Percentiles rank a stretch among this genome's conserved stretches.
These are phyloP conservation scores for Mythimna pallens DNA, from an alignment of 2,888 invertebrate genomes.

Conservation along the genomic window DNA sequence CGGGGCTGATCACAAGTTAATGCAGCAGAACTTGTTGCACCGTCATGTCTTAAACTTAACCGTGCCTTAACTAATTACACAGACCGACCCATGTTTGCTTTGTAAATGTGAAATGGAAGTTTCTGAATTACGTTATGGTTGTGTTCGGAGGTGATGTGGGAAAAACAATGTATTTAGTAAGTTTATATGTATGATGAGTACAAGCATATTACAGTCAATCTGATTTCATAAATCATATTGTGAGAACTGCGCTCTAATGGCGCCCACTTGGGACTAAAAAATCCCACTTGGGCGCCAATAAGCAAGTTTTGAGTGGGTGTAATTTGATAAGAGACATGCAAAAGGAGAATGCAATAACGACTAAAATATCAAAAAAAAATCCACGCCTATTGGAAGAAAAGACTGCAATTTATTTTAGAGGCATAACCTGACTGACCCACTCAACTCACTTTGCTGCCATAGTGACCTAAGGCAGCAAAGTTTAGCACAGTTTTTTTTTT, in stretches of 20 bases:
- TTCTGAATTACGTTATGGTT: constrained; percentile 48
- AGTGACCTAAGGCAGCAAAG: neutral
- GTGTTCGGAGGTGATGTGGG: constrained; percentile 10
- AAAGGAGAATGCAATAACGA: neutral
- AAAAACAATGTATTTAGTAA: constrained; percentile 1
- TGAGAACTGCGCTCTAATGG: neutral
- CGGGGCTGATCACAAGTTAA: constrained; percentile 77
- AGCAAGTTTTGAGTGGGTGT: neutral
- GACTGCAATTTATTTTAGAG: too few species aligned
- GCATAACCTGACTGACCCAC: neutral
- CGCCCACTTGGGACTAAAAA: constrained; percentile 3
- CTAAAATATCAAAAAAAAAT: neutral
- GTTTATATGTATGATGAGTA: neutral
- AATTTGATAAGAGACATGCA: neutral
- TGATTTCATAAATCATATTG: neutral
- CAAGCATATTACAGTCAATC: neutral
- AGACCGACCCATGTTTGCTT: constrained; percentile 71
- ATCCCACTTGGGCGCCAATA: constrained; percentile 22
- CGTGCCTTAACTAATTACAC: constrained; percentile 77
- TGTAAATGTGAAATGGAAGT: constrained; percentile 66
- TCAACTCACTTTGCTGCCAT: neutral
- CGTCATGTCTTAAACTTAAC: constrained; percentile 76
- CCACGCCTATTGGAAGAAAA: neutral
- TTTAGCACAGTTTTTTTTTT: constrained; percentile 14
- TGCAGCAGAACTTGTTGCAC: constrained; percentile 75